phyloP scores from a whole-genome alignment of 2,113 vertebrate species.

The Hypanus sabinus region DNA sequence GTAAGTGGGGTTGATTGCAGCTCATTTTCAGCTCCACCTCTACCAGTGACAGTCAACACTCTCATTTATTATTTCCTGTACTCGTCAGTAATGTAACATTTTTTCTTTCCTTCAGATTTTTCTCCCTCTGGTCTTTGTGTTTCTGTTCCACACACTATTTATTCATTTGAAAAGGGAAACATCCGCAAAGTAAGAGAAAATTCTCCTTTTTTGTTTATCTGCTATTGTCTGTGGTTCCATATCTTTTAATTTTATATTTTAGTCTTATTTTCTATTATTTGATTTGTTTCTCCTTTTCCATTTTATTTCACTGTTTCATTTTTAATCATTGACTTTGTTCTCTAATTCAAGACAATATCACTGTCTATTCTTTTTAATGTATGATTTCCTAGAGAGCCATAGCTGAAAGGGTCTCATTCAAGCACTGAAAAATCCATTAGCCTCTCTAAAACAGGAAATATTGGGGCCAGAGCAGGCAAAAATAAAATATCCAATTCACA shows the following conservation, averaged over 20 bases:
- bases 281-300: background rate
- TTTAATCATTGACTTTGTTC: background rate
- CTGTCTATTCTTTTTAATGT: background rate
- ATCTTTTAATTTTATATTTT: background rate
- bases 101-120: background rate
- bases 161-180: background rate
- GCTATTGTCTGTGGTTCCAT: background rate
- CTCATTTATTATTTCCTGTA: background rate
- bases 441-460: background rate
- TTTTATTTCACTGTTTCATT: background rate
- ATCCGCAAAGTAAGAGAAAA: background rate
- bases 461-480: background rate
- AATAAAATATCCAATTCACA: background rate
- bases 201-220: background rate
- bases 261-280: background rate
- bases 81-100: background rate
- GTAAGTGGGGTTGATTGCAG: background rate
- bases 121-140: background rate
- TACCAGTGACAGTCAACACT: too few species aligned
- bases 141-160: background rate
- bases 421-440: background rate
- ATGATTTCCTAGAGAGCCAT: background rate
- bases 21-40: background rate
- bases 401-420: background rate
- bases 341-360: background rate